Base-by-base conservation (phyloP, 1,140 invertebrate species). In the Hyphantria cunea region DNA sequence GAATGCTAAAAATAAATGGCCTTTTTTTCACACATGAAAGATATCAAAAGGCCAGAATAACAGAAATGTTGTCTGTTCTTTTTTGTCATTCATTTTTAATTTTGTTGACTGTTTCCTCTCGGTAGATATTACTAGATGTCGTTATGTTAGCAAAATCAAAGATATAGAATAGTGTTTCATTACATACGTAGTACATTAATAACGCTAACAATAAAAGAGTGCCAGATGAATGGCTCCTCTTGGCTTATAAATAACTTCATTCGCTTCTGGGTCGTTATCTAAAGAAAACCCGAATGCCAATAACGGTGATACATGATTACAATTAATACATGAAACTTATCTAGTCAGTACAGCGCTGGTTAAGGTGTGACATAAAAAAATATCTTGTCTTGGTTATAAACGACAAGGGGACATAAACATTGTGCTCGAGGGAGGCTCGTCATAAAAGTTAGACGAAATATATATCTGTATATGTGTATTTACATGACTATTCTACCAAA, bases 351-450 rank as follows among this genome's bases (percentile, higher is more conserved):
- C 17, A n/a, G 14, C 17, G 17, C 17, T 25, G 17, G 17, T 60
- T 31, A 44, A 51, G 37, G 56, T 60, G 48, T 60, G 47, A 51
- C 48, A 60, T 76, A 74, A 72, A 39, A 78, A 76, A 74, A 76
- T 78, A 76, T 79, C 69, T 77, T 56, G 61, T 69, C 70, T 71
- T 32, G 60, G 72, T 62, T 72, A 74, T 80, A 80, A 80, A 78
- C 69, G 59, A 48, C 42, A 67, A 50, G 59, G 61, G 32, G 51
- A 72, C 68, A 75, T 69, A 74, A 76, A 72, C 67, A 74, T 70
- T 66, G 54, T 67, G 68, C 64, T 51, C 60, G 37, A 54, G 60
- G 65, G 60, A 69, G 72, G 61, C 61, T 47, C 53, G 71, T 70
- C 73, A 80, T 80, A 80, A 82, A 80, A 72, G 62, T 72, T 70